These are phyloP conservation scores for Cheirogaleus major DNA, from an alignment of 2,797 vertebrate genomes.

Conservation along the genomic window DNA sequence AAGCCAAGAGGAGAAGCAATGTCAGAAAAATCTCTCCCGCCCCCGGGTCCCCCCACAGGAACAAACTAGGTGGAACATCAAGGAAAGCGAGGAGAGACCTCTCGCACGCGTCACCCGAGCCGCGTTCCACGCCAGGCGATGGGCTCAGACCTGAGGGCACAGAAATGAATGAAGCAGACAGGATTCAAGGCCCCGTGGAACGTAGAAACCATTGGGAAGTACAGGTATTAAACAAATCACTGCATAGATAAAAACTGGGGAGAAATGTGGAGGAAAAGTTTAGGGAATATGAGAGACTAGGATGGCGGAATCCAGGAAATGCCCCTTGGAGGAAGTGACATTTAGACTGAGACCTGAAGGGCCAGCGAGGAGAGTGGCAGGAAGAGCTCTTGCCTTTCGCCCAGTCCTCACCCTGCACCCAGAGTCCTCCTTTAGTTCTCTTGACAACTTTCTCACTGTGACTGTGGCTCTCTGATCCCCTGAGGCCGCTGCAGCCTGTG, in stretches of 20 bases:
- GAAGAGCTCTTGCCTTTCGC: not conserved
- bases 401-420: not conserved
- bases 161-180: not conserved
- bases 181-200: not conserved
- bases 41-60: accelerated
- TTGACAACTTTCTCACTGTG: not conserved
- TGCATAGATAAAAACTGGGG: not conserved
- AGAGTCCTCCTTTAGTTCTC: not conserved
- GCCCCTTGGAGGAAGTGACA: not conserved
- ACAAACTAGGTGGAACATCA: too few species aligned
- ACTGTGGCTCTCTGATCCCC: not conserved
- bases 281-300: not conserved
- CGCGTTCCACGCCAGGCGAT: not conserved
- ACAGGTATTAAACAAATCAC: not conserved
- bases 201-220: not conserved
- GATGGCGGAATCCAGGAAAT: not conserved
- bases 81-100: not conserved
- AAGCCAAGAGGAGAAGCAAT: not conserved
- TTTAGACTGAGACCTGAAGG: not conserved
- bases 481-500: not conserved
- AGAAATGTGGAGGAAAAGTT: not conserved
- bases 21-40: not conserved
- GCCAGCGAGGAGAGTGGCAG: too few species aligned
- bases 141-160: not conserved
- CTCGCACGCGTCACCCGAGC: not conserved